Conservation (phyloP, 2,888 invertebrate genomes). For the Nomada flava region DNA sequence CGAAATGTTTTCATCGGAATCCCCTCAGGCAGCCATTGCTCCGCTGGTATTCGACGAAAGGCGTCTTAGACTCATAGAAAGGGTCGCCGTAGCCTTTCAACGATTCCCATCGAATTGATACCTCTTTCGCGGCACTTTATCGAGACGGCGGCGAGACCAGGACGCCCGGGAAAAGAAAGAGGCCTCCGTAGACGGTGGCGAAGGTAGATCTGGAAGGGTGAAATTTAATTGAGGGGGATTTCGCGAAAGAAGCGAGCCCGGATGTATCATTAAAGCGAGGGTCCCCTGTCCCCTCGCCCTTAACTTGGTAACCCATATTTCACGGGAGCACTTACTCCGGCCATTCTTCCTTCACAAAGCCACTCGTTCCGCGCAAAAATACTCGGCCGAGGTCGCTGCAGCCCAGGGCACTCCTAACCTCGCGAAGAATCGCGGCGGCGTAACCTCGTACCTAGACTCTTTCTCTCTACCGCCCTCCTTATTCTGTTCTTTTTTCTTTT, state of each 20-base stretch:
- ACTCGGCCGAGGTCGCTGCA: conserved; percentile 73
- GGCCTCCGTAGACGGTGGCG: not conserved
- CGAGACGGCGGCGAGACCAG: conserved; percentile 4
- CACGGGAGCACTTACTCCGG: conserved; percentile 80
- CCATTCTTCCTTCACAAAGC: conserved; percentile 82
- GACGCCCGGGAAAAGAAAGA: not conserved
- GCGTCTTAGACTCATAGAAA: conserved; percentile 17
- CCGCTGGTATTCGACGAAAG: conserved; percentile 12
- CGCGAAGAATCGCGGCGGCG: conserved; percentile 67
- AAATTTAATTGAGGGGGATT: conserved; percentile 73
- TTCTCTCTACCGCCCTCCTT: not conserved
- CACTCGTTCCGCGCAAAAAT: conserved; percentile 79
- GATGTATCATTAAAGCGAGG: conserved; percentile 80
- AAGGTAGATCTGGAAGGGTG: conserved; percentile 42
- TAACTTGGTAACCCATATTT: conserved; percentile 83
- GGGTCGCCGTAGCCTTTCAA: conserved; percentile 27
- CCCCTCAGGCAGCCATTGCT: conserved; percentile 3
- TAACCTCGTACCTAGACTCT: conserved; percentile 53
- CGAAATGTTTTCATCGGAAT: conserved; percentile 37
- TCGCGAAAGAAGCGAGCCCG: conserved; percentile 69
- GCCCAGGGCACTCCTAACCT: conserved; percentile 67
- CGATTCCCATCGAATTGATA: conserved; percentile 48
- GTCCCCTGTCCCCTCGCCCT: conserved; percentile 70
- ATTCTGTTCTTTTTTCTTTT: not conserved
- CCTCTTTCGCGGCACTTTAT: conserved; percentile 40